Conservation (phyloP, 2,888 invertebrate species). For the Gymnocheta viridis region DNA sequence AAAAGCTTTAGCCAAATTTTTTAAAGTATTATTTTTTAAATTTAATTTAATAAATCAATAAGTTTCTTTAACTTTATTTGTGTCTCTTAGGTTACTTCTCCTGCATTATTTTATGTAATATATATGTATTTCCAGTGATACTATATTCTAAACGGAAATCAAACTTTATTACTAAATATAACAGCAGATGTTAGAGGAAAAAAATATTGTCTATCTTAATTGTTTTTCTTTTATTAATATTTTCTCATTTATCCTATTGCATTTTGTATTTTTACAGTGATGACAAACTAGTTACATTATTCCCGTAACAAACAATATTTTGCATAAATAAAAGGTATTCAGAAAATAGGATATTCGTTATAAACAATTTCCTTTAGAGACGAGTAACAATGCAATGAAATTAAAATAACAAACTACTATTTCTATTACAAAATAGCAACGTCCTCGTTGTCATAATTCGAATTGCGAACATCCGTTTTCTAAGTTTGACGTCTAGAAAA, state of each 20-base stretch:
- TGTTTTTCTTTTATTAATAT: background rate
- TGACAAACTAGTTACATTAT: conserved; percentile 41
- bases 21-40: too few species aligned
- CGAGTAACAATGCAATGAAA: conserved; percentile 33
- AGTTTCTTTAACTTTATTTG: too few species aligned
- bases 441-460: conserved; percentile 10
- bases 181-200: conserved; percentile 14
- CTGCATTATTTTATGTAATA: background rate
- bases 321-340: background rate
- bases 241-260: background rate
- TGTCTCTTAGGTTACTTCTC: too few species aligned
- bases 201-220: background rate
- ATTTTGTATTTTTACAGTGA: conserved; percentile 15
- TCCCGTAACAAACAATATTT: background rate
- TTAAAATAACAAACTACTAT: conserved; percentile 17
- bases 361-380: conserved; percentile 44
- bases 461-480: conserved; percentile 46
- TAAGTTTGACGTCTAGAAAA: background rate
- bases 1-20: too few species aligned
- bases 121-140: background rate
- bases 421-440: conserved; percentile 32
- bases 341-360: conserved; percentile 29
- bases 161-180: conserved; percentile 21
- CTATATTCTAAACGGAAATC: conserved; percentile 35
- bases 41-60: too few species aligned